Evolutionary conservation across 2,797 vertebrate genomes (phyloP).

Genomic region (Linurgus olivaceus): DNA sequence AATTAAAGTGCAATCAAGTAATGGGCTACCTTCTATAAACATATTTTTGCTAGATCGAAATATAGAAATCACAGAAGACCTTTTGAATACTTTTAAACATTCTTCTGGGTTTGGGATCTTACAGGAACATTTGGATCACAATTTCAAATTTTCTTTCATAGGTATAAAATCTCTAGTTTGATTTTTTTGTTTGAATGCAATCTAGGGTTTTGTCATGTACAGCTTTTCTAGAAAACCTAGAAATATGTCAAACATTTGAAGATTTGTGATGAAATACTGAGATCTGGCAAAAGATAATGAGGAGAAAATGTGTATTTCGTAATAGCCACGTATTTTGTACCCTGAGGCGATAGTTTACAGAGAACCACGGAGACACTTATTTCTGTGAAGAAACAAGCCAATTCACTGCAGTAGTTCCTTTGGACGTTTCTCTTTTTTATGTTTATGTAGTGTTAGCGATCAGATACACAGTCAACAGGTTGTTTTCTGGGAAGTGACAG

Average conservation of each 20-base stretch:
- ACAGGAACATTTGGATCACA: background rate
- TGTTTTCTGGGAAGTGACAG: rapidly evolving
- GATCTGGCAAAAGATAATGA: background rate
- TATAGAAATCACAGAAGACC: background rate
- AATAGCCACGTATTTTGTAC: rapidly evolving
- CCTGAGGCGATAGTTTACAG: rapidly evolving
- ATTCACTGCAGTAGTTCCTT: no score
- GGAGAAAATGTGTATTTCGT: rapidly evolving
- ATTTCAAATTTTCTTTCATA: background rate
- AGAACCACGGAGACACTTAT: rapidly evolving
- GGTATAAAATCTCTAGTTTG: background rate
- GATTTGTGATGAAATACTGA: background rate
- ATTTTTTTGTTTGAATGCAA: background rate
- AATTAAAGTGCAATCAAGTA: background rate
- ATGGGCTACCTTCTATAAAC: background rate
- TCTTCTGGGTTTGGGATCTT: background rate
- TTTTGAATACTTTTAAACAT: background rate
- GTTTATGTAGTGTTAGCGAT: background rate
- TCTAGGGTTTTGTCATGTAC: background rate
- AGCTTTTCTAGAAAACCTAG: background rate
- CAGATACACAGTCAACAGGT: rapidly evolving
- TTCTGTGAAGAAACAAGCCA: background rate
- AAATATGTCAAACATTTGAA: background rate
- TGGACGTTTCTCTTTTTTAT: rapidly evolving
- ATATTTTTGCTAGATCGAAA: background rate